phyloP scores from a whole-genome alignment of 2,888 invertebrate genomes.

The Rhaphigaster nebulosa region DNA sequence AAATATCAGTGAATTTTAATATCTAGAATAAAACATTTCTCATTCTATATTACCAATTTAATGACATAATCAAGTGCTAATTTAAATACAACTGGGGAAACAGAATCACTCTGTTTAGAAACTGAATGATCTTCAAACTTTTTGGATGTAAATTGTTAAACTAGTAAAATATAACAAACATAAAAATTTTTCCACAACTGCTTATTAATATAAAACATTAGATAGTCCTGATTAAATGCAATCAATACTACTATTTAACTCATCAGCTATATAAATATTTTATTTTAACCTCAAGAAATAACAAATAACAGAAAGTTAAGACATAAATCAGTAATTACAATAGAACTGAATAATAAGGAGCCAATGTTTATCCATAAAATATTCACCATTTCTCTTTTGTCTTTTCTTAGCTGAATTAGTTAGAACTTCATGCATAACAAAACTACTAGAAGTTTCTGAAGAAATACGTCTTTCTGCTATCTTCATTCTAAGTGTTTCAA shows the following conservation, averaged over 20 bases:
- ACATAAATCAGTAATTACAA: not conserved
- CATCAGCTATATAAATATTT: too few species aligned
- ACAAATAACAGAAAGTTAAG: not conserved
- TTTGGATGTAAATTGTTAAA: too few species aligned
- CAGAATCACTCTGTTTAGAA: too few species aligned
- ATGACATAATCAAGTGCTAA: too few species aligned
- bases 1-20: too few species aligned
- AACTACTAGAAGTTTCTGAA: slow-evolving; percentile 53
- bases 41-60: too few species aligned
- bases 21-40: too few species aligned
- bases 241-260: too few species aligned
- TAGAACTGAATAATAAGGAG: not conserved
- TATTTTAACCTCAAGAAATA: not conserved
- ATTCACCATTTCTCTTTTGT: slow-evolving; percentile 51
- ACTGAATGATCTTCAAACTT: too few species aligned
- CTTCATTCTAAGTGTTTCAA: slow-evolving; percentile 43
- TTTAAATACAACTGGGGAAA: too few species aligned
- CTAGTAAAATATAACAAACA: not conserved
- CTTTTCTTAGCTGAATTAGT: slow-evolving; percentile 56
- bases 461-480: slow-evolving; percentile 52
- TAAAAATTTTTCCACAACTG: not conserved
- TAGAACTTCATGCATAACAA: slow-evolving; percentile 41
- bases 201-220: not conserved
- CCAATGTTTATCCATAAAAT: not conserved
- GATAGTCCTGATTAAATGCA: too few species aligned